These are phyloP conservation scores for Chelidonichthys spinosus DNA, from an alignment of 2,797 vertebrate genomes.

Conservation along the genomic window DNA sequence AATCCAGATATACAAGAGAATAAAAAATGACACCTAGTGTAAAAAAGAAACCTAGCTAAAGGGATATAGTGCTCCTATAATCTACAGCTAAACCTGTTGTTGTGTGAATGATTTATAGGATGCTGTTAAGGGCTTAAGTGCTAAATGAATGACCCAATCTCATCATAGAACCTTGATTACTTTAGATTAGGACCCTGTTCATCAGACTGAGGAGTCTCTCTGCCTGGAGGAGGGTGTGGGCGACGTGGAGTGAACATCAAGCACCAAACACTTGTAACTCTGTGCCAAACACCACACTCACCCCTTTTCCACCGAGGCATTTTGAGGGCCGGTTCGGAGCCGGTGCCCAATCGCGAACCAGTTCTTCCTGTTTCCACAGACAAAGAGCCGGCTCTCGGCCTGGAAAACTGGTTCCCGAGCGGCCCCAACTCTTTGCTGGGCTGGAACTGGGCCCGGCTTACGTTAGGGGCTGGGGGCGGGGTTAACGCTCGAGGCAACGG, in stretches of 20 bases:
- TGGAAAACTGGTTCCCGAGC: too few species aligned
- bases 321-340: too few species aligned
- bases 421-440: too few species aligned
- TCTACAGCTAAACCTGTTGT: constrained; percentile 18
- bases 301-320: too few species aligned
- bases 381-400: too few species aligned
- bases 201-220: constrained; percentile 1
- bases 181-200: constrained; percentile 23
- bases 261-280: not conserved
- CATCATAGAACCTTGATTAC: constrained; percentile 24
- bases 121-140: constrained; percentile 25
- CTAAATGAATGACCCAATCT: constrained; percentile 45
- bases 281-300: too few species aligned
- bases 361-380: too few species aligned
- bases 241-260: constrained; percentile 13
- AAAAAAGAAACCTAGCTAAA: not conserved
- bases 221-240: constrained; percentile 4
- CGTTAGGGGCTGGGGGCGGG: too few species aligned
- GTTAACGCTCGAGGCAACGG: too few species aligned
- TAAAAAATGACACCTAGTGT: not conserved
- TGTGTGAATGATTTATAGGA: constrained; percentile 31
- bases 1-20: not conserved
- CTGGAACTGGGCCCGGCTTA: too few species aligned
- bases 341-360: too few species aligned
- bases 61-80: not conserved